Evolutionary conservation across 2,888 invertebrate genomes (phyloP), one percentile per base, ranked within the genome.

Genomic region (Allolobophora icterica): DNA sequence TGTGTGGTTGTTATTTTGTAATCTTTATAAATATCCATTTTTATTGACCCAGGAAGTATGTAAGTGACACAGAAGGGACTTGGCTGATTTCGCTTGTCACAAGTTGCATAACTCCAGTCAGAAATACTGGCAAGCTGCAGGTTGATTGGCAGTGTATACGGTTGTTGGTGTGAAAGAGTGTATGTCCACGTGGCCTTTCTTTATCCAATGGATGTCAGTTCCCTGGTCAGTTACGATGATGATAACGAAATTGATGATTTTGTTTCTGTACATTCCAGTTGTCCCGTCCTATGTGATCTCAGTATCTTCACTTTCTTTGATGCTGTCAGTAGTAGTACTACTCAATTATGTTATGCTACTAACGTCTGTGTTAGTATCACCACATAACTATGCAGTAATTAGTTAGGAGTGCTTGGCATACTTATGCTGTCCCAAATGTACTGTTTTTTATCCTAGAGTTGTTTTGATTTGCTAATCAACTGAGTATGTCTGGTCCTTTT

Each of bases 1-100:
- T n/a, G 71, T 71, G 71, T 71, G 71, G 71, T 71, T 71, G 71
- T 71, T 71, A 71, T 71, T 71, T 71, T 71, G 71, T 71, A n/a
- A 71, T 71, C 71, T 71, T 71, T 71, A 71, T 17, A 71, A n/a
- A 71, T 71, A 71, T n/a, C 71, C 13, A n/a, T 4, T n/a, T 30
- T 71, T n/a, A n/a, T 71, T 6, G n/a, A 71, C 71, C 71, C 30
- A 71, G 71, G 11, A 71, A 71, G 71, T 71, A 71, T 71, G 71
- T 71, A 71, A 71, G 71, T 71, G 71, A 71, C 3, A 71, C 11
- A 71, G 71, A 71, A 71, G 71, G 71, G 17, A n/a, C 71, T 71
- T 71, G n/a, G n/a, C 71, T n/a, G n/a, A 71, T 6, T 71, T 71
- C 52, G 11, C n/a, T 1, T 30, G 71, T n/a, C 30, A 71, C 8